Evolutionary conservation across 2,113 vertebrate species (phyloP), one percentile per base, ranked within the genome.

Genomic region (Dolichallabes microphthalmus): DNA sequence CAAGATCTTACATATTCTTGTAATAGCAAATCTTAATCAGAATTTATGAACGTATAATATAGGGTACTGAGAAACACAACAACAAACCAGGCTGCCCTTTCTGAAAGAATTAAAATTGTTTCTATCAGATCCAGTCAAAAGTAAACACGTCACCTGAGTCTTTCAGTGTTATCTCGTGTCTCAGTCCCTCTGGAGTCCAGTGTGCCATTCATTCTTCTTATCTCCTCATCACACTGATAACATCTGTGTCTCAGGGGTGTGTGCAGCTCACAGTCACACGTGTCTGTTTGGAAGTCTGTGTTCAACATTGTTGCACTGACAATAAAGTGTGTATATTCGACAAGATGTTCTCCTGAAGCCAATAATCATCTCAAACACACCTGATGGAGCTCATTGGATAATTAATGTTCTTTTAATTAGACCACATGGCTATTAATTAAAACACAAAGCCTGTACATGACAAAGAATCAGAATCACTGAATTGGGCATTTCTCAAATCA

Each of bases 81-180:
- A 25, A 71, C 3, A 1, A 20, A 35, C 73, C n/a, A 50, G 30
- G 22, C 39, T 60, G 35, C 12, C 25, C 74, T 25, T 83, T 14
- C 45, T 17, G 1, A 32, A 19, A 35, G 32, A 32, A 64, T 50
- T 14, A 22, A 61, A 50, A 78, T 39, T 4, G n/a, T 61, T 8
- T 58, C 52, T 57, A 60, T 82, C 78, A 25, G 27, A 32, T 83
- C 68, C 20, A 45, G 8, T 35, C 15, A 10, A 53, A 17, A 82
- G 80, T 55, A 68, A 66, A 68, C 27, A 71, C 14, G 12, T 35
- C 57, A 19, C 57, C 1, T n/a, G 50, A 55, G 53, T 32, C 92
- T 94, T 93, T 93, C 86, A 92, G 92, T 85, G 89, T 90, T 91
- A 92, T 92, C 89, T 58, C 15, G 86, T 88, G 82, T 90, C 84